Percentiles rank a stretch among this genome's conserved stretches.
These are phyloP conservation scores for Florisuga fusca DNA, from an alignment of 2,797 vertebrate species.

Conservation along the genomic window DNA sequence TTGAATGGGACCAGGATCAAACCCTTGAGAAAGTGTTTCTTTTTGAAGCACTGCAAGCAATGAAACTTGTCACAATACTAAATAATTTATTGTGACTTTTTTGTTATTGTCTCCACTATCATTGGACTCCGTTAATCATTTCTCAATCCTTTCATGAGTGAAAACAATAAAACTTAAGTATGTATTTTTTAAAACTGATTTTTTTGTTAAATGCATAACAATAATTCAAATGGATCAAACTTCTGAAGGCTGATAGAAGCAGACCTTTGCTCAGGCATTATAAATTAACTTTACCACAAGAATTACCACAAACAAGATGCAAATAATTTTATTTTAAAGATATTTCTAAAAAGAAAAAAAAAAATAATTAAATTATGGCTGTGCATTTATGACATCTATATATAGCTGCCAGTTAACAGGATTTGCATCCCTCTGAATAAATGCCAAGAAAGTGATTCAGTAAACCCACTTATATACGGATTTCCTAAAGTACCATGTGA, in stretches of 20 bases:
- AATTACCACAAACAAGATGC: constrained; percentile 12
- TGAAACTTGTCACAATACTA: constrained; percentile 11
- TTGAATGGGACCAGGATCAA: constrained; percentile 1
- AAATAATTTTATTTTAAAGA: constrained; percentile 50
- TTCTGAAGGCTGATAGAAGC: constrained; percentile 15
- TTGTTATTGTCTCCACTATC: background rate
- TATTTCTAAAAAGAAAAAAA: constrained; percentile 36
- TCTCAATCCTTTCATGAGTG: constrained; percentile 36
- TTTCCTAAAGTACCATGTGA: constrained; percentile 73
- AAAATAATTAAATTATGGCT: constrained; percentile 66
- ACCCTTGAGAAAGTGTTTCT: background rate
- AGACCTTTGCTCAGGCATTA: background rate
- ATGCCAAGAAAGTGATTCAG: constrained; percentile 75
- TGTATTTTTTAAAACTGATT: background rate
- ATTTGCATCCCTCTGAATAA: constrained; percentile 76
- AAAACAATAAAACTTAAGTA: constrained; percentile 32
- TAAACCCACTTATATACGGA: constrained; percentile 78
- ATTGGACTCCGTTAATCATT: constrained; percentile 19
- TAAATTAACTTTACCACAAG: background rate
- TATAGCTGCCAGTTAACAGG: constrained; percentile 70
- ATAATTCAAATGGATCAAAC: background rate
- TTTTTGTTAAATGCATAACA: background rate
- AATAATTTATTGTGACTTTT: background rate
- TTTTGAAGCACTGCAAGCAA: constrained; percentile 37
- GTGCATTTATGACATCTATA: constrained; percentile 72